Evolutionary conservation across 2,113 vertebrate species (phyloP).

Genomic region (Motacilla tschutschensis): DNA sequence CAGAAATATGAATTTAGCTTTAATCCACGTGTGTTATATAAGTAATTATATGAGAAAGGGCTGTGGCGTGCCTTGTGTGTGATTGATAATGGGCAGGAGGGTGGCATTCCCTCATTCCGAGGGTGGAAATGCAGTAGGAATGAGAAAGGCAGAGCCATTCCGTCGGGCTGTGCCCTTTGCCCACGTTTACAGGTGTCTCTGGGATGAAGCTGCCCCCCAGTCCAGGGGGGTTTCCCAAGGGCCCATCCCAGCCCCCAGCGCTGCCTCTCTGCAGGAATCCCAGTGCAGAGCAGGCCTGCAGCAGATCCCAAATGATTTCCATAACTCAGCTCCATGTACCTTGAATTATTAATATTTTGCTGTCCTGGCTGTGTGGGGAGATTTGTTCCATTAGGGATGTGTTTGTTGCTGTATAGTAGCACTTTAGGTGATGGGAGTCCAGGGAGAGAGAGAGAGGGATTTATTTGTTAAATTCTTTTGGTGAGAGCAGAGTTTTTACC

Average conservation of each 20-base stretch:
- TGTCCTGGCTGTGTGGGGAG: constrained; percentile 62
- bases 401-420: neutral
- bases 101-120: neutral
- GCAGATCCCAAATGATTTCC: constrained; percentile 54
- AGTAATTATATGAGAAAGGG: constrained; percentile 1
- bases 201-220: neutral
- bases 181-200: neutral
- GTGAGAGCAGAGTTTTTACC: neutral
- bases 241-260: neutral
- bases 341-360: constrained; percentile 70
- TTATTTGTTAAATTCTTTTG: neutral
- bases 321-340: constrained; percentile 33
- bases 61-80: neutral
- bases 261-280: neutral
- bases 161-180: neutral
- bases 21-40: neutral
- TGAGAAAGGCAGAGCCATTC: neutral
- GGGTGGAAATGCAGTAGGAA: neutral
- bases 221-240: neutral
- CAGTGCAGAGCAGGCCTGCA: neutral
- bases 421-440: neutral
- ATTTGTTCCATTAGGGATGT: constrained; percentile 47
- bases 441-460: neutral
- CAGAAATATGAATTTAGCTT: constrained; percentile 9
- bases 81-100: neutral